phyloP scores from a whole-genome alignment of 2,113 vertebrate species.

The Gopherus flavomarginatus region DNA sequence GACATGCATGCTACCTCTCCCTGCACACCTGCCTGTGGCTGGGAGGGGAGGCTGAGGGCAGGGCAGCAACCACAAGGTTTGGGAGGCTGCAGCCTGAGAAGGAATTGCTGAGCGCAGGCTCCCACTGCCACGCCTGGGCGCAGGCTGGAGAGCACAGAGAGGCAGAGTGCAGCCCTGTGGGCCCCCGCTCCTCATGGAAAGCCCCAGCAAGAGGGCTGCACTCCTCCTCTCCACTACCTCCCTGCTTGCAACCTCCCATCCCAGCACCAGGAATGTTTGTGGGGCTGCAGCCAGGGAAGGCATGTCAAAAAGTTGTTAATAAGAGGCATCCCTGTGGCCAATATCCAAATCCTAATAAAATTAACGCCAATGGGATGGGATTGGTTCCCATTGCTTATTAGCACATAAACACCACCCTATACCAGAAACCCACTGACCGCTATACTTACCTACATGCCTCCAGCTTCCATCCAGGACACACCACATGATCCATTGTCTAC shows the following conservation, averaged over 20 bases:
- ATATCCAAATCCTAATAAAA: background rate
- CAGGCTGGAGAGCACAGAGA: background rate
- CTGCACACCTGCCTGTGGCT: background rate
- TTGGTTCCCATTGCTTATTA: background rate
- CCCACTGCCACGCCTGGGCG: too few relatives aligned
- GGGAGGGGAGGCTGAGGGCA: background rate
- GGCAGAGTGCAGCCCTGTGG: background rate
- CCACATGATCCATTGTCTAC: too few relatives aligned
- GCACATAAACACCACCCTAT: too few relatives aligned
- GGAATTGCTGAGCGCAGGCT: background rate
- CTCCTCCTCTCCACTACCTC: background rate
- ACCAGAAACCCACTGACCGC: too few relatives aligned
- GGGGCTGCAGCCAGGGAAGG: background rate
- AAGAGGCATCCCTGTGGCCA: background rate
- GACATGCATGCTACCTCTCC: background rate
- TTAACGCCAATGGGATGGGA: background rate
- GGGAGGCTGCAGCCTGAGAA: background rate
- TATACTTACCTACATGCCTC: too few relatives aligned
- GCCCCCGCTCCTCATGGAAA: background rate
- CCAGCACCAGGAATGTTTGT: background rate
- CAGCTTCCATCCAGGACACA: too few relatives aligned
- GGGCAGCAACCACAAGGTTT: background rate
- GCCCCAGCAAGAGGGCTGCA: background rate
- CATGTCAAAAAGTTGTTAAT: background rate
- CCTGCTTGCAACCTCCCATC: background rate